Evolutionary conservation across 2,888 invertebrate genomes (phyloP), one percentile per base, ranked within the genome.

Genomic region (Drosophila hamatofila): DNA sequence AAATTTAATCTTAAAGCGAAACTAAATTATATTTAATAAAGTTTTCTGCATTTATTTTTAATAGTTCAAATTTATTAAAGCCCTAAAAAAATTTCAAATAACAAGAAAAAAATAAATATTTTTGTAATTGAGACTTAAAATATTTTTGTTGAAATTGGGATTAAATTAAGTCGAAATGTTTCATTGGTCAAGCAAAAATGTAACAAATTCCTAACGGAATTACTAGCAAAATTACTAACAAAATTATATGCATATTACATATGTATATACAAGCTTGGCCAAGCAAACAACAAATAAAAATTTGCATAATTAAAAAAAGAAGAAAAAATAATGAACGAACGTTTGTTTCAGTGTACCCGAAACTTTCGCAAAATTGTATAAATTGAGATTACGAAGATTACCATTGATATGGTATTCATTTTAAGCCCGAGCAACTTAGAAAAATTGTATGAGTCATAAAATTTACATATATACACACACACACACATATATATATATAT

Each of bases 161-260:
- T 54, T 46, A 61, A 41, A 61, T 37, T 46, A 62, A 33, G 39
- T 54, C 30, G 11, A 9, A 66, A 49, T 33, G 16, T 55, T 55
- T 55, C 27, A 42, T 74, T 74, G 51, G 44, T 48, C 41, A 61
- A 58, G 35, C 69, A 46, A 57, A 57, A 51, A 60, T 61, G 52
- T 33, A 49, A 49, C 46, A 63, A 72, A 27, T 1, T 27, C 1
- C 27, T 27, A 27, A 8, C 1, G 1, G 12, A 33, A 33, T 33
- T 33, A 33, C 4, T 12, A 33, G 12, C 33, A 33, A 73, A 62
- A 71, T 65, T 77, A 27, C 83, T 81, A 81, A 82, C 76, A 23
- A 84, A 81, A 81, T 84, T 84, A 80, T 79, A 75, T 60, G 58
- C n/a, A n/a, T n/a, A n/a, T n/a, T n/a, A n/a, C n/a, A 80, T 79